phyloP scores from a whole-genome alignment of 2,888 invertebrate species.

The Phytoseiulus persimilis region DNA sequence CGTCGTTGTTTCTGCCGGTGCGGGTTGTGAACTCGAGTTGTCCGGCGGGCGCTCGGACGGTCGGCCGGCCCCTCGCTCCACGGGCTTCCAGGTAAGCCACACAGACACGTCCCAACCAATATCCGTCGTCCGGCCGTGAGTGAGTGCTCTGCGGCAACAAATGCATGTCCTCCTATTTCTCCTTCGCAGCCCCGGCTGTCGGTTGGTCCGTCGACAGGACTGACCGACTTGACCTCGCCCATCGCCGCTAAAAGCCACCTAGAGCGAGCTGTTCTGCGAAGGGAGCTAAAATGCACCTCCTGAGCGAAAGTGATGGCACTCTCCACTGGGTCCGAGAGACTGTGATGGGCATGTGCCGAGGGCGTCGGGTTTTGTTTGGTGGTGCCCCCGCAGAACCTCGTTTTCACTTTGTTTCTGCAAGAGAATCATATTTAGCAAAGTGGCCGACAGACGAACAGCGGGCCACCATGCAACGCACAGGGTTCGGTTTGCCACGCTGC shows the following conservation, averaged over 20 bases:
- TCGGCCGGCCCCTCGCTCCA: background rate
- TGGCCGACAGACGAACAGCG: background rate
- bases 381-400: background rate
- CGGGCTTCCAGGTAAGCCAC: background rate
- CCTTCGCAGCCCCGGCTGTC: background rate
- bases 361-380: background rate
- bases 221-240: background rate
- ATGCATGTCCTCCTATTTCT: constrained; percentile 5
- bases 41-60: background rate
- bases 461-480: background rate
- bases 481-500: background rate
- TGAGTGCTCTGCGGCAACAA: constrained; percentile 5
- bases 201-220: background rate
- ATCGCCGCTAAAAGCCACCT: background rate
- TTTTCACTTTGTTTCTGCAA: background rate
- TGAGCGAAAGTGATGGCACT: background rate
- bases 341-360: background rate
- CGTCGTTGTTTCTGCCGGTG: background rate
- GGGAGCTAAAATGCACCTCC: background rate
- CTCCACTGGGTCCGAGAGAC: background rate
- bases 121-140: background rate
- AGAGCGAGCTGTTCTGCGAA: background rate
- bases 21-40: background rate
- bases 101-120: constrained; percentile 5
- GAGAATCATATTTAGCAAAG: constrained; percentile 5